phyloP scores from a whole-genome alignment of 2,888 invertebrate species.

The Anoncus sp. region DNA sequence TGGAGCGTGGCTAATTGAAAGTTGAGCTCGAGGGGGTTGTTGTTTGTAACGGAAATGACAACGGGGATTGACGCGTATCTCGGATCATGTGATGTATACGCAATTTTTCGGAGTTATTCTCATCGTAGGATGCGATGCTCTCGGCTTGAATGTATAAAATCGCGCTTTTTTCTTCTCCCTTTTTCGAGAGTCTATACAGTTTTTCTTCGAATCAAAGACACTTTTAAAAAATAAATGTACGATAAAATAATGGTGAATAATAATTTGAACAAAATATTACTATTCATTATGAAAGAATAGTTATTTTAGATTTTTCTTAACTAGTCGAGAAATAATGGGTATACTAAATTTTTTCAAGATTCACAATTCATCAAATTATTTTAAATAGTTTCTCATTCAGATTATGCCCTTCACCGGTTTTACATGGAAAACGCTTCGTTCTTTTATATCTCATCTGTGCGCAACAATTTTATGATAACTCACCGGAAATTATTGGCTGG shows the following conservation, averaged over 20 bases:
- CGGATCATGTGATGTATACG: not conserved
- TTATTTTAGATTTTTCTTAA: not conserved
- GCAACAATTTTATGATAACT: slow-evolving; percentile 67
- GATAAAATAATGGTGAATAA: too few species aligned
- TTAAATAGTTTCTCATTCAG: not conserved
- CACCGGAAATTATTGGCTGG: slow-evolving; percentile 90
- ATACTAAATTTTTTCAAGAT: not conserved
- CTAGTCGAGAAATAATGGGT: not conserved
- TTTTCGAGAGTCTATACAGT: not conserved
- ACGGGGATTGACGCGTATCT: slow-evolving; percentile 27
- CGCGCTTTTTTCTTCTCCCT: not conserved
- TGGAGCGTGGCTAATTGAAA: slow-evolving; percentile 56
- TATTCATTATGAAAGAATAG: not conserved
- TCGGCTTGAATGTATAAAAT: slow-evolving; percentile 6
- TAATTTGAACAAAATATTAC: not conserved
- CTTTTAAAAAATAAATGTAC: not conserved
- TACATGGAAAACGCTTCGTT: not conserved
- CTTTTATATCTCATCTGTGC: not conserved
- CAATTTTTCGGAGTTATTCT: slow-evolving; percentile 13
- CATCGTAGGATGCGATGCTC: not conserved
- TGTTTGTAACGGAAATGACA: slow-evolving; percentile 40
- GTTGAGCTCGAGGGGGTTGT: slow-evolving; percentile 26
- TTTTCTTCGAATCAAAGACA: not conserved
- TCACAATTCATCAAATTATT: not conserved
- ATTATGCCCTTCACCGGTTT: not conserved